Percentiles rank a stretch among this genome's conserved stretches.
These are phyloP conservation scores for Oncorhynchus mykiss DNA, from an alignment of 2,113 vertebrate species.

Conservation along the genomic window DNA sequence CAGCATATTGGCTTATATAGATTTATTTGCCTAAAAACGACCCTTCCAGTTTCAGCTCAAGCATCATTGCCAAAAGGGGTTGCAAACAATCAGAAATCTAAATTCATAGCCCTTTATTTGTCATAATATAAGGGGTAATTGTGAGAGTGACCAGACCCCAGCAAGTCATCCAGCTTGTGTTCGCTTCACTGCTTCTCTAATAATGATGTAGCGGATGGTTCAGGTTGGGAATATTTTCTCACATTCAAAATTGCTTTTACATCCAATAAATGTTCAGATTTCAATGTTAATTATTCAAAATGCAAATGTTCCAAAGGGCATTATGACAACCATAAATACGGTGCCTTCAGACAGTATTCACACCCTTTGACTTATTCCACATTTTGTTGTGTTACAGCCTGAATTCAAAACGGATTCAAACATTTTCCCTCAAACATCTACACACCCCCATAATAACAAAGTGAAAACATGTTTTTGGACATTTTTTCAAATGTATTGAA, in stretches of 20 bases:
- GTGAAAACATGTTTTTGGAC: no score
- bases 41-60: neutral
- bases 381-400: no score
- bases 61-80: conserved; percentile 26
- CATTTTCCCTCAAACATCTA: no score
- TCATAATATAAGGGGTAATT: conserved; percentile 44
- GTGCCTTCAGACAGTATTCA: no score
- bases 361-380: no score
- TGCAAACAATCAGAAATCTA: conserved; percentile 63
- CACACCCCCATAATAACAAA: no score
- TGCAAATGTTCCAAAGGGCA: neutral
- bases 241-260: conserved; percentile 11
- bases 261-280: neutral
- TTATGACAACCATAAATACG: neutral
- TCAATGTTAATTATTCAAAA: neutral
- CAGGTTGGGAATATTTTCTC: conserved; percentile 24
- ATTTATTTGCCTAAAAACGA: neutral
- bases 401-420: no score
- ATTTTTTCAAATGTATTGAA: no score
- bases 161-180: conserved; percentile 46
- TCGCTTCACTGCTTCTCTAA: conserved; percentile 46
- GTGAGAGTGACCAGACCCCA: conserved; percentile 29
- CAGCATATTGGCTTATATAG: neutral
- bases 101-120: conserved; percentile 62
- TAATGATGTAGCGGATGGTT: conserved; percentile 52